Evolutionary conservation across 37 sponge, comb jelly and placozoan genomes (phyloP).

Genomic region (Geodia barretti): DNA sequence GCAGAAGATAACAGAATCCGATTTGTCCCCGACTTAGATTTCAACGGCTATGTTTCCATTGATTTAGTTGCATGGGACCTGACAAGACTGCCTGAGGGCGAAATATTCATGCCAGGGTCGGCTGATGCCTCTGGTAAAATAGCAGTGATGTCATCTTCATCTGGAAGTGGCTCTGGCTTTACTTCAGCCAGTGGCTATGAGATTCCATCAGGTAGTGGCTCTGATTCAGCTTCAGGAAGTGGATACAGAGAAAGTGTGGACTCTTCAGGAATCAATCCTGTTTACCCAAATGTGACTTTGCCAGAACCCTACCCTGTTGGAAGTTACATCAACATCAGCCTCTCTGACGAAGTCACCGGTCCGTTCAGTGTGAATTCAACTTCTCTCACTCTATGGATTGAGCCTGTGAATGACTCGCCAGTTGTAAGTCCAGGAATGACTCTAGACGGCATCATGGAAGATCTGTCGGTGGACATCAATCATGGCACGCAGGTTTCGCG

Average conservation of each 20-base stretch:
- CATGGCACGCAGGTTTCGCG: constrained; percentile 74
- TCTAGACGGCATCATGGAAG: constrained; percentile 59
- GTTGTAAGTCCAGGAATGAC: constrained; percentile 48
- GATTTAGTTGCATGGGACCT: constrained; percentile 85
- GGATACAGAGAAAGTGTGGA: not conserved
- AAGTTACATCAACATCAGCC: constrained; percentile 31
- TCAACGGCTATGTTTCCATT: constrained; percentile 70
- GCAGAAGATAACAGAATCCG: constrained; percentile 37
- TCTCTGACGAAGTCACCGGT: constrained; percentile 55
- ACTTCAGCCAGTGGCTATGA: not conserved
- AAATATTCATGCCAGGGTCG: not conserved
- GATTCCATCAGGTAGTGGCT: not conserved
- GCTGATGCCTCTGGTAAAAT: not conserved
- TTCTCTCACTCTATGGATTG: constrained; percentile 47
- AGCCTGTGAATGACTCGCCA: constrained; percentile 90
- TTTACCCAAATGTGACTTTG: not conserved
- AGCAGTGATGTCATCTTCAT: not conserved
- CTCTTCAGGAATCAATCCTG: not conserved
- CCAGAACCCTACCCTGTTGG: constrained; percentile 40
- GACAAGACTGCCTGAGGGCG: constrained; percentile 12
- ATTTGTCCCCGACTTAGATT: constrained; percentile 74
- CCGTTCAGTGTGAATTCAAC: constrained; percentile 72
- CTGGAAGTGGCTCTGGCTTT: constrained; percentile 15
- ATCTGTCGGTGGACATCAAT: constrained; percentile 36
- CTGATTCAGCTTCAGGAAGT: not conserved